Evolutionary conservation across 2,888 invertebrate species (phyloP), one percentile per base, ranked within the genome.

Genomic region (Drosophila percnosoma): DNA sequence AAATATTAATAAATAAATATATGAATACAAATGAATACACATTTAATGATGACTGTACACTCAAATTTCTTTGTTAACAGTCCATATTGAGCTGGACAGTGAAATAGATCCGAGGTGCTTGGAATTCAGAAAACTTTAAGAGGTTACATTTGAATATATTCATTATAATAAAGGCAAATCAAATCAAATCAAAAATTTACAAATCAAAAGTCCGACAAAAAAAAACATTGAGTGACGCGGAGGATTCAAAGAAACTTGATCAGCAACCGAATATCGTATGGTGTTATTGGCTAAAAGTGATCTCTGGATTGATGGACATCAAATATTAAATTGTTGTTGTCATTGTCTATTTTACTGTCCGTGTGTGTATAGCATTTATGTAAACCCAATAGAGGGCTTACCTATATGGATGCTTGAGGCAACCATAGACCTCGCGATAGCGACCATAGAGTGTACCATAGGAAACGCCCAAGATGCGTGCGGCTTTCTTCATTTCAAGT

Each of bases 401-500:
- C 97, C 97, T 95, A 91, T 97, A 97, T 0, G 97, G 97, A 92
- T 97, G 96, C 93, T 97, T 97, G 73, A 97, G 95, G 91, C 97
- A 97, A 27, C 97, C 97, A 91, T 97, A 97, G 21, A 97, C 97
- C 93, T 98, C 98, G 7, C 98, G 94, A 92, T 98, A 98, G 87
- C 98, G 94, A 3, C 98, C 98, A 92, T 98, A 98, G 10, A 98
- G 94, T 0, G 98, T 98, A 7, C 98, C 98, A 93, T 98, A 98
- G 54, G 97, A 97, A 0, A 98, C 98, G 2, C 98, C 98, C 54
- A 98, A 94, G 67, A 98, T 95, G 92, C 98, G 97, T 3, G 98
- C 97, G 4, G 97, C 98, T 82, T 97, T 97, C 93, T 98, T 98
- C 98, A 98, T 98, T 93, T 98, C 98, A 90, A 98, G 93, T 94